These are phyloP conservation scores for Zhuqinia jingwanae DNA, from an alignment of 2,888 invertebrate species.

Conservation along the genomic window DNA sequence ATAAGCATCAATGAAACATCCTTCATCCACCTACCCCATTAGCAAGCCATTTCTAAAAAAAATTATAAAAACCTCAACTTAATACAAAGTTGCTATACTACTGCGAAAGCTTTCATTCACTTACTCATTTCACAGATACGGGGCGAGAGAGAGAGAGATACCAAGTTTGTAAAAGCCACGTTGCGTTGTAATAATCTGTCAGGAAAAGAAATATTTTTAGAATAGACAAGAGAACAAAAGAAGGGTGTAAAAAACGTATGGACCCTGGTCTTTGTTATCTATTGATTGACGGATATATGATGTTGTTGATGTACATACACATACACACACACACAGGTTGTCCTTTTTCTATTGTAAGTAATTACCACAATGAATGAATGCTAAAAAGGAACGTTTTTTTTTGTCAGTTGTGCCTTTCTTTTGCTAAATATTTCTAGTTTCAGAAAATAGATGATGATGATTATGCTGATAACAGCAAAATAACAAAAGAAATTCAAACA, in stretches of 20 bases:
- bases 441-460: no score
- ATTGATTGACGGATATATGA: not conserved
- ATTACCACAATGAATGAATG: slow-evolving; percentile 33
- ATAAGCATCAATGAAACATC: slow-evolving; percentile 35
- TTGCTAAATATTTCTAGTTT: no score
- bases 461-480: not conserved
- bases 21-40: slow-evolving; percentile 41
- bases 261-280: not conserved
- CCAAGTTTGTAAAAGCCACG: not conserved
- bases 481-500: not conserved
- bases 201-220: not conserved
- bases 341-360: not conserved
- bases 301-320: not conserved
- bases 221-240: slow-evolving; percentile 22
- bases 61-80: slow-evolving; percentile 3
- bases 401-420: slow-evolving; percentile 16
- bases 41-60: slow-evolving; percentile 55
- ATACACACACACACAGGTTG: slow-evolving; percentile 1
- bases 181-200: not conserved
- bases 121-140: not conserved
- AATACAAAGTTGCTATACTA: not conserved
- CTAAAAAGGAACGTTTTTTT: slow-evolving; percentile 4
- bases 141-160: not conserved
- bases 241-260: not conserved
- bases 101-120: slow-evolving; percentile 22